These are phyloP conservation scores for Montipora efflorescens DNA, from an alignment of 64 coral and sea anemone species.

Conservation along the genomic window DNA sequence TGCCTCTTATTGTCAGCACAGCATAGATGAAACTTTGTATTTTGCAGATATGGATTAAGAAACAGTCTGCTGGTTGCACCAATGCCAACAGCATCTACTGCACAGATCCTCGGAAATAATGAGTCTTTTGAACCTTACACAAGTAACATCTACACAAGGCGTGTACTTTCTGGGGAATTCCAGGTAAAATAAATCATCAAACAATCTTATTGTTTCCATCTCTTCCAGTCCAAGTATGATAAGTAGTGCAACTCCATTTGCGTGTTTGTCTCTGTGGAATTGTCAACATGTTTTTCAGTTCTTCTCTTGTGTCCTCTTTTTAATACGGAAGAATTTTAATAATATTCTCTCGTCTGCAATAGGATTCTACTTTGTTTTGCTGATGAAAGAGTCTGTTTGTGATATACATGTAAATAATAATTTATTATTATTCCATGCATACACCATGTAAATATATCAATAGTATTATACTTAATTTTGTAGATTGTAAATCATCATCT, in stretches of 20 bases:
- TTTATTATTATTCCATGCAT: neutral
- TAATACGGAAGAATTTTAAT: no score
- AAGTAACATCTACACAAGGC: conserved; percentile 94
- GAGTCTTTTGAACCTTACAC: conserved; percentile 99
- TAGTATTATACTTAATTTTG: neutral
- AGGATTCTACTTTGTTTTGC: no score
- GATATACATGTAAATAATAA: no score
- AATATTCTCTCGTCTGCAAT: no score
- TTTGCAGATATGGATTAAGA: conserved; percentile 81
- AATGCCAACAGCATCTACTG: conserved; percentile 99
- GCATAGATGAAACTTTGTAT: neutral
- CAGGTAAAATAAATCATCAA: conserved; percentile 57
- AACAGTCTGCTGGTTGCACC: conserved; percentile 97
- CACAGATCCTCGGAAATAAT: conserved; percentile 99
- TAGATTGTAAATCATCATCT: conserved; percentile 98
- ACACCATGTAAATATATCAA: neutral
- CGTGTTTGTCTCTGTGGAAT: no score
- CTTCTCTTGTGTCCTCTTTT: no score
- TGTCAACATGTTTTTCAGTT: no score
- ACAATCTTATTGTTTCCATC: no score
- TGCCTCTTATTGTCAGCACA: neutral
- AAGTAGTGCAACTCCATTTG: no score
- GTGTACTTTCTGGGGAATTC: conserved; percentile 98
- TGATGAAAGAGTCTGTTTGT: no score
- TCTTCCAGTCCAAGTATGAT: no score